Evolutionary conservation across 2,888 invertebrate genomes (phyloP).

Genomic region (Melanotus villosus): DNA sequence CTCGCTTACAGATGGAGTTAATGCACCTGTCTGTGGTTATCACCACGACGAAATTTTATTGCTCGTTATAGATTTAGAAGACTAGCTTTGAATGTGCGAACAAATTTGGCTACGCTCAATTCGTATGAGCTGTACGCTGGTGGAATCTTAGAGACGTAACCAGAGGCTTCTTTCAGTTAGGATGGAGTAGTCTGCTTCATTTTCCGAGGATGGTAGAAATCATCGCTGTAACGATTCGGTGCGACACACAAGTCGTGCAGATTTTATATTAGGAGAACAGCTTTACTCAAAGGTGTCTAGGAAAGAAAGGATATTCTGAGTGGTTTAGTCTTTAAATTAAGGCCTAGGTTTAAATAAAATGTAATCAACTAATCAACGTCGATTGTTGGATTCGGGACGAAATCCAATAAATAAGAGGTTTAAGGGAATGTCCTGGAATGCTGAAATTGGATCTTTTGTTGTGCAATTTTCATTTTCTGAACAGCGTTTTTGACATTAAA

Average conservation of each 20-base stretch:
- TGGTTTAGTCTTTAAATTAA: background rate
- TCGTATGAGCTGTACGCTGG: background rate
- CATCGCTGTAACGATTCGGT: slow-evolving; percentile 26
- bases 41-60: background rate
- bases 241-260: slow-evolving; percentile 46
- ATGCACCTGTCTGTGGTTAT: slow-evolving; percentile 18
- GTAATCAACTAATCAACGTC: slow-evolving; percentile 2
- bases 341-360: background rate
- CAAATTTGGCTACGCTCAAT: background rate
- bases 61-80: background rate
- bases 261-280: slow-evolving; percentile 42
- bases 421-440: no score
- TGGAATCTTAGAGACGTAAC: background rate
- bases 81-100: background rate
- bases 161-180: background rate
- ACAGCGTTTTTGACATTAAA: no score
- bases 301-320: background rate
- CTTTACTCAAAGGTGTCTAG: background rate
- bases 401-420: background rate
- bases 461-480: no score
- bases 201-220: background rate
- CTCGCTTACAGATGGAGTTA: slow-evolving; percentile 20
- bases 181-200: background rate
- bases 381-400: background rate
- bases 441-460: no score